Evolutionary conservation across 2,888 invertebrate species (phyloP).

Genomic region (Cataglyphis cursor): DNA sequence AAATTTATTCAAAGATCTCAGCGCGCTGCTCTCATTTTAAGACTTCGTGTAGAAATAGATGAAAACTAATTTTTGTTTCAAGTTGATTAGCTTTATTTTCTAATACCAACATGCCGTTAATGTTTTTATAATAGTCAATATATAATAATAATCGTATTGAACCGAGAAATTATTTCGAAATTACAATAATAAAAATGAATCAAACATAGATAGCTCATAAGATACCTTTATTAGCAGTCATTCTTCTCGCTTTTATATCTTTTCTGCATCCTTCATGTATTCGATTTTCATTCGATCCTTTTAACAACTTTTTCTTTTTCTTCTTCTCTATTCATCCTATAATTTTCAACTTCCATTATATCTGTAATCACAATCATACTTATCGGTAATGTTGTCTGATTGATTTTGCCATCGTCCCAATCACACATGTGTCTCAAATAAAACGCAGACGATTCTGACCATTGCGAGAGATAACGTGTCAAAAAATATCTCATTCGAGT

Average conservation of each 20-base stretch:
- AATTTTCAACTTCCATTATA: conserved; percentile 45
- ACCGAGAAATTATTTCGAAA: neutral
- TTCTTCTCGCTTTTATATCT: neutral
- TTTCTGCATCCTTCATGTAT: neutral
- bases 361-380: conserved; percentile 48
- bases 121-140: neutral
- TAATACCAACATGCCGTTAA: neutral
- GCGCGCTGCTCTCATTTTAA: neutral
- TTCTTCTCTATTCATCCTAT: conserved; percentile 22
- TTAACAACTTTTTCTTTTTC: conserved; percentile 16
- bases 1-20: neutral
- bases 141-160: neutral
- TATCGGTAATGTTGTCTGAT: conserved; percentile 47
- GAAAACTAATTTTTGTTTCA: neutral
- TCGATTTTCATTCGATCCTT: conserved; percentile 13
- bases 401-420: conserved; percentile 20
- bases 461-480: conserved; percentile 31
- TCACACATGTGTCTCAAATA: conserved; percentile 27
- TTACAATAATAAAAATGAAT: conserved; percentile 17
- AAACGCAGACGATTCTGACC: conserved; percentile 26
- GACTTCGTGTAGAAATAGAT: neutral
- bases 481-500: conserved; percentile 45
- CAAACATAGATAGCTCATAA: neutral
- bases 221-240: neutral
- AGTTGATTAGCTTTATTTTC: neutral